Evolutionary conservation across 2,888 invertebrate species (phyloP).

Genomic region (Diploptera punctata): DNA sequence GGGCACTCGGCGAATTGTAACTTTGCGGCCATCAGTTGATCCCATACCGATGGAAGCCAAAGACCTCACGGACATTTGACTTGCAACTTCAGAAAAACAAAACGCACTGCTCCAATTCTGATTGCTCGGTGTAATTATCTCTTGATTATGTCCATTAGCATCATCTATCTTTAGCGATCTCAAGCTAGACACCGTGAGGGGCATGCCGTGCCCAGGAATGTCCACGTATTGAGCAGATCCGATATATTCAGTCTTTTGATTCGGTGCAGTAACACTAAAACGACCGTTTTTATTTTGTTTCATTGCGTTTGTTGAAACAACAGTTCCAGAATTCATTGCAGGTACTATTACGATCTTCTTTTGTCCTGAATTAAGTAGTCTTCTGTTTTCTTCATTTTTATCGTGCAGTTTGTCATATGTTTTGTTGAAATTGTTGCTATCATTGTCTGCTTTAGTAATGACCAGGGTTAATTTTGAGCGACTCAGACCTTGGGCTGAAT

Average conservation of each 20-base stretch:
- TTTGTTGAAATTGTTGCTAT: not conserved
- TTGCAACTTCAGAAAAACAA: slow-evolving; percentile 49
- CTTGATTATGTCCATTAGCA: not conserved
- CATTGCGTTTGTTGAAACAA: not conserved
- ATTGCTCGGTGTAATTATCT: slow-evolving; percentile 49
- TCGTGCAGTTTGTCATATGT: slow-evolving; percentile 7
- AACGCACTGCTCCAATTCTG: slow-evolving; percentile 44
- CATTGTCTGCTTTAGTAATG: not conserved
- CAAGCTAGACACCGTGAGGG: slow-evolving; percentile 32
- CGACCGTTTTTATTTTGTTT: not conserved
- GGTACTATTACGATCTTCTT: slow-evolving; percentile 36
- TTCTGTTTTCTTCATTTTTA: slow-evolving; percentile 30
- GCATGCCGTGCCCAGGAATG: not conserved
- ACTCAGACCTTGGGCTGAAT: not conserved
- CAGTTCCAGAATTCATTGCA: not conserved
- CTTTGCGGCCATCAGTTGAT: slow-evolving; percentile 85
- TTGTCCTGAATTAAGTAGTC: slow-evolving; percentile 11
- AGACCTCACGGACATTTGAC: slow-evolving; percentile 77
- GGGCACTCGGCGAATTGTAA: slow-evolving; percentile 83
- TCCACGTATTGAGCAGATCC: not conserved
- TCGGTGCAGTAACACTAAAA: not conserved
- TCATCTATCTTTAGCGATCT: slow-evolving; percentile 31
- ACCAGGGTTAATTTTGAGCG: not conserved
- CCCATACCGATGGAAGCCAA: slow-evolving; percentile 88
- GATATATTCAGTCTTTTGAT: slow-evolving; percentile 16